phyloP scores from a whole-genome alignment of 2,888 invertebrate genomes.

The Phalera bucephala region DNA sequence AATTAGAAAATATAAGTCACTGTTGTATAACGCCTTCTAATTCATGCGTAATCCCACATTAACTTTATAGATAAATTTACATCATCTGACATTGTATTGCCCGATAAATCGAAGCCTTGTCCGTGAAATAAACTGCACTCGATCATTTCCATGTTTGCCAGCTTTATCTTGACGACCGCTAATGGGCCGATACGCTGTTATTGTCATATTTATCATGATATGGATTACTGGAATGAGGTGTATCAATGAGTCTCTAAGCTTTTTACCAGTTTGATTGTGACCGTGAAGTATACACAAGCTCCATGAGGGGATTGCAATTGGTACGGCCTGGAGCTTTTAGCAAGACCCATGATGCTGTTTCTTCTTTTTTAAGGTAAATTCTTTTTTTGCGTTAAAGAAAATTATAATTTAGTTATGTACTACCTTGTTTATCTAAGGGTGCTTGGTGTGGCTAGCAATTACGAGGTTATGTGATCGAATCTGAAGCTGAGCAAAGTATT shows the following conservation, averaged over 20 bases:
- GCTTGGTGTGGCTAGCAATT: no score
- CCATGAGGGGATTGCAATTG: constrained; percentile 33
- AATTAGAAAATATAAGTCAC: no score
- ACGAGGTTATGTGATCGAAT: no score
- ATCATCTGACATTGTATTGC: neutral
- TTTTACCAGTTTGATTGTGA: constrained; percentile 6
- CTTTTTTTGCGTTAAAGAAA: no score
- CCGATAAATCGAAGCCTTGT: constrained; percentile 38
- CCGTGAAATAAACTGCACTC: constrained; percentile 57
- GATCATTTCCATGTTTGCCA: constrained; percentile 57
- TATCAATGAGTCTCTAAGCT: neutral
- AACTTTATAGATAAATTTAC: neutral
- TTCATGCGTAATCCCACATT: neutral
- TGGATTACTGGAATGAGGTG: constrained; percentile 10
- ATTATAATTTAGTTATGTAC: no score
- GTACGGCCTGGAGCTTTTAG: constrained; percentile 23
- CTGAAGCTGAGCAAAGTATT: no score
- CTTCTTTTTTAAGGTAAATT: constrained; percentile 43
- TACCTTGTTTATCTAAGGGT: no score
- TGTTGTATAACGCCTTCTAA: no score
- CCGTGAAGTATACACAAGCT: constrained; percentile 2
- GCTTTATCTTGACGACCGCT: constrained; percentile 54
- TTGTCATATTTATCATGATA: constrained; percentile 54
- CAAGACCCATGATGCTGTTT: constrained; percentile 30
- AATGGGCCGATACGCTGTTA: constrained; percentile 64